phyloP scores from a whole-genome alignment of 2,797 vertebrate species.

The Pseudomugil gertrudae region DNA sequence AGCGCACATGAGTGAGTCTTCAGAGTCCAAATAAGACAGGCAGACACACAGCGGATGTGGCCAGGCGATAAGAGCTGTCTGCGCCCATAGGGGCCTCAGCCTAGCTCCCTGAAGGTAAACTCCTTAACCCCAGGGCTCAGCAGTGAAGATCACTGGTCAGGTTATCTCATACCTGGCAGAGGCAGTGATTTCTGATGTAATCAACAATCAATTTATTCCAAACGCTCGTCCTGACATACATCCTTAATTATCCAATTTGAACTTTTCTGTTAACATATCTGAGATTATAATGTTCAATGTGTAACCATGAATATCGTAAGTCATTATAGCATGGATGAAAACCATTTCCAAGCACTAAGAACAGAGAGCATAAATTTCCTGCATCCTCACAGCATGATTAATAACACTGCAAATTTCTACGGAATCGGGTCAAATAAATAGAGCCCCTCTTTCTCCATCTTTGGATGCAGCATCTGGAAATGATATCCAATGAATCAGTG shows the following conservation, averaged over 20 bases:
- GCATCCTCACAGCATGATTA: conserved; percentile 56
- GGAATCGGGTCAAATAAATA: conserved; percentile 72
- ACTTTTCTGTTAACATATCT: conserved; percentile 3
- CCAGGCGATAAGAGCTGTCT: conserved; percentile 65
- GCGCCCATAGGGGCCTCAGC: conserved; percentile 56
- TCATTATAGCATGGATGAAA: conserved; percentile 22
- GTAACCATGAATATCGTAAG: conserved; percentile 36
- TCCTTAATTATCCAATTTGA: not conserved
- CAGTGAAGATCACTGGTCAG: conserved; percentile 34
- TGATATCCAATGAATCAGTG: conserved; percentile 53
- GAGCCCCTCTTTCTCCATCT: conserved; percentile 32
- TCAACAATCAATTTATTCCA: conserved; percentile 1
- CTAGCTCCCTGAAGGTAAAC: conserved; percentile 46
- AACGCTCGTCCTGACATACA: conserved; percentile 11
- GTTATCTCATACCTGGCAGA: conserved; percentile 28
- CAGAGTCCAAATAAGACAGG: conserved; percentile 64
- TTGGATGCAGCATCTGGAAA: conserved; percentile 64
- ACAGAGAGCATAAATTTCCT: conserved; percentile 28
- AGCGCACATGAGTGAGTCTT: conserved; percentile 72
- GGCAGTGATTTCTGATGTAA: conserved; percentile 12
- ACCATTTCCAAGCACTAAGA: conserved; percentile 23
- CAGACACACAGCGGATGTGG: conserved; percentile 61
- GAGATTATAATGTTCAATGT: conserved; percentile 14
- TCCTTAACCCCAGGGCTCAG: conserved; percentile 52
- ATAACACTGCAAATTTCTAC: conserved; percentile 63